Base-by-base conservation (phyloP, 2,797 vertebrate species). In the Poecilia gillii region DNA sequence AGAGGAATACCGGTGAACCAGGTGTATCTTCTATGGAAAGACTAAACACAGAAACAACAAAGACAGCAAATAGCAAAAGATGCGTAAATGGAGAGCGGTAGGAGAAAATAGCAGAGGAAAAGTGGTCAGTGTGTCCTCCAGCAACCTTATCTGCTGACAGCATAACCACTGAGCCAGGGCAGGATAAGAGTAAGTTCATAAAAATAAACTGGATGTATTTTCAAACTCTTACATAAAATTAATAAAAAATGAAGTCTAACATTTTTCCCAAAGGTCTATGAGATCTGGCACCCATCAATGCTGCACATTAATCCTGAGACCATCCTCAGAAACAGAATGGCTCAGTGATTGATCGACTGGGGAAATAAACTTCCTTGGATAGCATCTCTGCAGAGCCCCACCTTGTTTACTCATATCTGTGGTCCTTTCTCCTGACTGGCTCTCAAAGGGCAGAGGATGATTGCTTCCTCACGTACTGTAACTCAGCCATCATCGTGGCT, bases 401-500 rank as follows among this genome's bases (percentile, higher is more conserved):
- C 89, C 90, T 91, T 89, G 79, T 90, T 90, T 89, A 84, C 81
- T 88, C 80, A 79, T 41, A 33, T 76, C 68, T 53, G 36, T 31
- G 62, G 73, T 81, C 68, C 43, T 72, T 47, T 73, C 41, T 81
- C 55, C 84, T 83, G 79, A 85, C 71, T 0, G 4, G 59, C 81
- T 78, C 77, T 92, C 76, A 76, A 64, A 76, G 82, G 45, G 64
- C 80, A 64, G 66, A 70, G 89, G 72, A 90, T 81, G 77, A 90
- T 85, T 85, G 74, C 81, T 86, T 83, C 75, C 87, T 92, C 90
- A 77, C 81, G 80, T 92, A 89, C 87, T 80, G 85, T 85, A 93
- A 91, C 80, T 77, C 80, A 84, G 77, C 81, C 89, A 85, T 90
- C 87, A 80, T 87, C 78, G 74, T 62, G 59, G 64, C 75, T 84